Base-by-base conservation (phyloP, 2,797 vertebrate genomes). In the Crocidura indochinensis region DNA sequence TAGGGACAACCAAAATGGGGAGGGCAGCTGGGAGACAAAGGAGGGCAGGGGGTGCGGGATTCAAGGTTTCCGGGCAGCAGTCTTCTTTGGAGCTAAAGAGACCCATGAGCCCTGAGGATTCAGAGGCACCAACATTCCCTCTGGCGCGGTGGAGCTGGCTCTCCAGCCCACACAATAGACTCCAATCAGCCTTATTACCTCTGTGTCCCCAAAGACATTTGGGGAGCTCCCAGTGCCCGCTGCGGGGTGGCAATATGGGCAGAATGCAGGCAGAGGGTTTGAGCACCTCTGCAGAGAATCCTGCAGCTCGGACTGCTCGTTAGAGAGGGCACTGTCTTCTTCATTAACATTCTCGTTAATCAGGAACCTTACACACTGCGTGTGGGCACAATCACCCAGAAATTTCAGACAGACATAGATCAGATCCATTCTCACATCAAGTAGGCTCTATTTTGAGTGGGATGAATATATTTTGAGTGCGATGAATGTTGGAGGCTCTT, bases 401-500 rank as follows among this genome's bases (percentile, higher is more conserved):
- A 97, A 94, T 97, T 90, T 92, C 49, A 72, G 93, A 80, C 78
- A 88, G 77, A 83, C 19, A 84, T 27, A 78, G 17, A 68, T 72
- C 75, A 92, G 14, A 60, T 60, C 56, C 56, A 60, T 60, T 20
- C 56, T 60, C 56, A 60, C 17, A 14, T 53, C 51, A 53, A 20
- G 6, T 60, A 60, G 56, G 51, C 51, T 53, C 20, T 4, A 19
- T 60, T 17, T 60, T 60, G 19, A 19, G 38, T 38, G 38, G 38
- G 38, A 38, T 38, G 38, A 38, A 38, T 38, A 38, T 60, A 60
- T 84, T 78, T 85, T 86, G 60, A 73, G n/a, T 51, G 46, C 67
- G 38, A 74, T 88, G 84, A 80, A 79, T 75, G 47, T 38, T 78
- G 75, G 90, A 85, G 20, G 44, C 12, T 2, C 17, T 31, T 74